phyloP scores from a whole-genome alignment of 2,113 vertebrate species.

The Promerops cafer region DNA sequence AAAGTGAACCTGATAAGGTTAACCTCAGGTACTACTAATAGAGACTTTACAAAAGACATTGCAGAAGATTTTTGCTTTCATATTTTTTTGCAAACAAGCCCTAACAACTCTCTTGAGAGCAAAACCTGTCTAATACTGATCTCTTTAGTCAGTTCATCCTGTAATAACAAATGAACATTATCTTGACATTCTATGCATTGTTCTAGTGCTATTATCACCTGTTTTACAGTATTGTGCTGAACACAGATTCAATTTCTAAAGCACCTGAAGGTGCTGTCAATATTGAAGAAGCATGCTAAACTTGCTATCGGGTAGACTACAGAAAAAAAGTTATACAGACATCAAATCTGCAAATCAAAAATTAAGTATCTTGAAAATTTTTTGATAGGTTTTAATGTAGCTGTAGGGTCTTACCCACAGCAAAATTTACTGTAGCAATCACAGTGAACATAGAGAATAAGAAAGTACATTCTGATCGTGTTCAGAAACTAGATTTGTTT shows the following conservation, averaged over 20 bases:
- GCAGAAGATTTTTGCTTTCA: conserved; percentile 20
- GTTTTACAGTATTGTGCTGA: conserved; percentile 33
- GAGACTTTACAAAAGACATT: conserved; percentile 45
- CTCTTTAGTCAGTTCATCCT: conserved; percentile 21
- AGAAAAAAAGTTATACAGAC: neutral
- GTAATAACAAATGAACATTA: conserved; percentile 42
- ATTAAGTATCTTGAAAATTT: neutral
- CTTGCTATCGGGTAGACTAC: neutral
- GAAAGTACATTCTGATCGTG: neutral
- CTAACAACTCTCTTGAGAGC: conserved; percentile 38
- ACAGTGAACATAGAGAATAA: neutral
- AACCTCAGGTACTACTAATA: conserved; percentile 55
- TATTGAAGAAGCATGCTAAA: conserved; percentile 18
- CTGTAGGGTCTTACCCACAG: neutral
- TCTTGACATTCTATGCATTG: conserved; percentile 27
- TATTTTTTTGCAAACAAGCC: conserved; percentile 26
- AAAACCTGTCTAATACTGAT: conserved; percentile 17
- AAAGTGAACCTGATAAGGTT: neutral
- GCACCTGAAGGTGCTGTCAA: conserved; percentile 18
- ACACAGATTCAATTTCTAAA: conserved; percentile 52
- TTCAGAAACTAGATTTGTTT: neutral
- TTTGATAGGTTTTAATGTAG: neutral
- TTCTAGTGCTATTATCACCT: conserved; percentile 36
- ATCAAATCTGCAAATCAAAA: conserved; percentile 1
- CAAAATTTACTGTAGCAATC: neutral